phyloP scores from a whole-genome alignment of 2,113 vertebrate species.

The Gallinago paraguaiae region DNA sequence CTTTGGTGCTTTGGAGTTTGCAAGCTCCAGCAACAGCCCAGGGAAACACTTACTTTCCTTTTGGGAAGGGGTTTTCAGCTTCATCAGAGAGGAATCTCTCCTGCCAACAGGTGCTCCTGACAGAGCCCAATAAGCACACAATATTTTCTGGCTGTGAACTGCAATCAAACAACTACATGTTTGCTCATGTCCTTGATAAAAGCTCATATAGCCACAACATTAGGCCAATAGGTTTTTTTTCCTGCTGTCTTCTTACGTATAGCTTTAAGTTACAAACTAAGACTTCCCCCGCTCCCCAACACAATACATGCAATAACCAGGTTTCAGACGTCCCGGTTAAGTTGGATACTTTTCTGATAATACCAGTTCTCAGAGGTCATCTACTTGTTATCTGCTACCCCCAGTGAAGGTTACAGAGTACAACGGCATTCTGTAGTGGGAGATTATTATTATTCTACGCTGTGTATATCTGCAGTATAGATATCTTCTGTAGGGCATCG shows the following conservation, averaged over 20 bases:
- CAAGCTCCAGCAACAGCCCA: neutral
- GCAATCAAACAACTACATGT: neutral
- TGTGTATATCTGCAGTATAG: neutral
- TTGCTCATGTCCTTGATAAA: neutral
- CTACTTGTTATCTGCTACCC: neutral
- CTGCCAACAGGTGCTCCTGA: neutral
- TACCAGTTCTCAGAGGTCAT: neutral
- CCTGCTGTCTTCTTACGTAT: neutral
- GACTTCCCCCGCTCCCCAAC: neutral
- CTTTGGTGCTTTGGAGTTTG: neutral
- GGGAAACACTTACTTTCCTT: neutral
- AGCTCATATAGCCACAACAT: neutral
- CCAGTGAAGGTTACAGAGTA: neutral
- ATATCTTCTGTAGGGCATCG: neutral
- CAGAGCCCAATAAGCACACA: neutral
- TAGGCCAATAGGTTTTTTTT: neutral
- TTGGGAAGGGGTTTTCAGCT: neutral
- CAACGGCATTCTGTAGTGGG: fast-evolving
- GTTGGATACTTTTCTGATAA: neutral
- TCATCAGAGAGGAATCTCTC: neutral
- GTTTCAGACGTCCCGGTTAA: neutral
- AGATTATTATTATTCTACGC: neutral
- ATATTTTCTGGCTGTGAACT: neutral
- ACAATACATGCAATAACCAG: neutral
- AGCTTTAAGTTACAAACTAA: neutral